Evolutionary conservation across 2,888 invertebrate genomes (phyloP).

Genomic region (Empis livida): DNA sequence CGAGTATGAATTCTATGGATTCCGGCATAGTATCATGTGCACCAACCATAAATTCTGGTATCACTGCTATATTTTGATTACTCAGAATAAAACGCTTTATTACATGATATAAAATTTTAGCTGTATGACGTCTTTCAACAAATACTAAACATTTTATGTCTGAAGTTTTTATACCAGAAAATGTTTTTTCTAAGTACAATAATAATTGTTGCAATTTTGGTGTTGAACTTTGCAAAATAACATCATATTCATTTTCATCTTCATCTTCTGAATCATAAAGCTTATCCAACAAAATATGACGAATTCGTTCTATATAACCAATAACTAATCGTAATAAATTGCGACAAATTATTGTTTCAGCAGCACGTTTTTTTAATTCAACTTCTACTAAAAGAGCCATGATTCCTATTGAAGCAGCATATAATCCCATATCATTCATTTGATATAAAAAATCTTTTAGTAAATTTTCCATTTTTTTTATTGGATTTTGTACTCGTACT

Average conservation of each 20-base stretch:
- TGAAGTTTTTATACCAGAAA: constrained; percentile 27
- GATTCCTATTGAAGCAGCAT: constrained; percentile 46
- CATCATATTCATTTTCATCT: constrained; percentile 13
- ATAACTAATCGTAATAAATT: constrained; percentile 22
- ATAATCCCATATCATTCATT: constrained; percentile 41
- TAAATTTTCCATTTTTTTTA: constrained; percentile 38
- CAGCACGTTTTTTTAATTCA: constrained; percentile 44
- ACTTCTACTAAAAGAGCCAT: constrained; percentile 47
- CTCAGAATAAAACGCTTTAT: constrained; percentile 40
- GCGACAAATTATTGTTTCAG: constrained; percentile 34
- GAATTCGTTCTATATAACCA: constrained; percentile 33
- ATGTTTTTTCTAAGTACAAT: constrained; percentile 45
- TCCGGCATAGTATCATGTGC: constrained; percentile 16
- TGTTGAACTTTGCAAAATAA: constrained; percentile 46
- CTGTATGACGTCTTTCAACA: constrained; percentile 46
- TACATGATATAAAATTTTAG: constrained; percentile 59
- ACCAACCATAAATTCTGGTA: constrained; percentile 63
- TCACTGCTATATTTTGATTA: constrained; percentile 41
- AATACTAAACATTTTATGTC: constrained; percentile 31
- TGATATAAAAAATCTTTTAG: constrained; percentile 39
- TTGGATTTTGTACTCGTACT: constrained; percentile 28
- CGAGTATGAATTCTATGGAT: constrained; percentile 23
- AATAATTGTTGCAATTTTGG: constrained; percentile 51
- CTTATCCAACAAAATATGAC: constrained; percentile 39
- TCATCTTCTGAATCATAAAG: constrained; percentile 35